Evolutionary conservation across 2,888 invertebrate genomes (phyloP).

Genomic region (Noctua janthina): DNA sequence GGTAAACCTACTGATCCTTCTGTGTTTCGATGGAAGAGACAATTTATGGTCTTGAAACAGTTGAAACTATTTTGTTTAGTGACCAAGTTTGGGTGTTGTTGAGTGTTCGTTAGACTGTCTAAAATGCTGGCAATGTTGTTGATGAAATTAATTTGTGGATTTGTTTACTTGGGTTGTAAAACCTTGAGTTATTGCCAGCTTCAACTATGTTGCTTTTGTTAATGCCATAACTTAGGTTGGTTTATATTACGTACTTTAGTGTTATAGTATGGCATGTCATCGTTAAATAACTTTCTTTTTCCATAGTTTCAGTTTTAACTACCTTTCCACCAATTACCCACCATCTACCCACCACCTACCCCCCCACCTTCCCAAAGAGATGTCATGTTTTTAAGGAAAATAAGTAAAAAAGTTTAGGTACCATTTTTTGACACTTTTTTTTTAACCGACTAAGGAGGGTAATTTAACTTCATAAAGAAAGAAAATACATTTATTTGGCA

Average conservation of each 20-base stretch:
- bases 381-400: no score
- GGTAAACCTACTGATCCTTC: conserved; percentile 72
- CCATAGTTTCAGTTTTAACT: not conserved
- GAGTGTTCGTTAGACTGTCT: conserved; percentile 40
- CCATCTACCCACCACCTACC: no score
- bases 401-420: no score
- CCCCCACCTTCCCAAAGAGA: no score
- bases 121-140: conserved; percentile 24
- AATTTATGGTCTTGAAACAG: conserved; percentile 61
- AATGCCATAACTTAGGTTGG: not conserved
- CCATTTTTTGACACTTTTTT: no score
- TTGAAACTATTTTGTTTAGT: conserved; percentile 65
- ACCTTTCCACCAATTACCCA: no score
- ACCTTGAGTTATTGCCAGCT: conserved; percentile 13
- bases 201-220: conserved; percentile 10
- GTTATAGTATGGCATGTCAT: not conserved
- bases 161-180: conserved; percentile 10
- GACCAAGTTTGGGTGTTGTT: conserved; percentile 53
- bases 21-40: conserved; percentile 60
- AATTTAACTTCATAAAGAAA: no score
- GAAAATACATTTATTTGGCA: no score
- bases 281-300: not conserved
- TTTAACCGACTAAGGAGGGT: no score
- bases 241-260: not conserved
- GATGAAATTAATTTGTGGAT: conserved; percentile 26